These are phyloP conservation scores for Lordiphosa collinella DNA, from an alignment of 1,140 invertebrate species.

Conservation along the genomic window DNA sequence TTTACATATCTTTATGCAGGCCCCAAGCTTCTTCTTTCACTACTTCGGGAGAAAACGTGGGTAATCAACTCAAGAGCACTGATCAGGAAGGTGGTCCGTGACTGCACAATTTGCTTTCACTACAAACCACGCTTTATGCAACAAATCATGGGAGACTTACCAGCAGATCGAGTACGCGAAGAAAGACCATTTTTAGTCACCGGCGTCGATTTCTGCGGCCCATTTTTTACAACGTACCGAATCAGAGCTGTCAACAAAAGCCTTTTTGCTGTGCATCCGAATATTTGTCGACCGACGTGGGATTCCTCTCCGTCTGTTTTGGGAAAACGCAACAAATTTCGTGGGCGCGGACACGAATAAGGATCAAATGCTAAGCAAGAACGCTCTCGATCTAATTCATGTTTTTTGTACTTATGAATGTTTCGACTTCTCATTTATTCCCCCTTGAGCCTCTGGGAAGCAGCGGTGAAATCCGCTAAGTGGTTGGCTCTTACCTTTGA, in stretches of 20 bases:
- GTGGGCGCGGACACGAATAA: too few species aligned
- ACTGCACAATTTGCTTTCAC: not conserved
- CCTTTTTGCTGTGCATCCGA: not conserved
- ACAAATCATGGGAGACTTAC: conserved; percentile 1
- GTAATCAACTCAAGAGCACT: not conserved
- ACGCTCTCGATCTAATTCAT: too few species aligned
- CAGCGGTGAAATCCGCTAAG: too few species aligned
- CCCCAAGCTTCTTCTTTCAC: not conserved
- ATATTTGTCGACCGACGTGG: not conserved
- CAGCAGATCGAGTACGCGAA: not conserved
- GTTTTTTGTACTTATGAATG: too few species aligned
- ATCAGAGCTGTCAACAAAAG: not conserved
- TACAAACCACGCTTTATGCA: not conserved
- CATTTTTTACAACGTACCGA: not conserved
- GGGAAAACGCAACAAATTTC: not conserved
- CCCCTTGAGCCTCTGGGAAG: too few species aligned
- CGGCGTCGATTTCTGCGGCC: not conserved
- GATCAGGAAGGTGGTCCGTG: too few species aligned
- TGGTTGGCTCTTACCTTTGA: too few species aligned
- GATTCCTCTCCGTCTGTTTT: not conserved
- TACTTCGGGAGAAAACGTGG: not conserved
- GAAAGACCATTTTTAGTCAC: not conserved
- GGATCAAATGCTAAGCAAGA: too few species aligned
- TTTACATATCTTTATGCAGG: conserved; percentile 2
- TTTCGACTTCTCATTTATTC: too few species aligned